These are phyloP conservation scores for Apodemia zela DNA, from an alignment of 2,888 invertebrate genomes.

Conservation along the genomic window DNA sequence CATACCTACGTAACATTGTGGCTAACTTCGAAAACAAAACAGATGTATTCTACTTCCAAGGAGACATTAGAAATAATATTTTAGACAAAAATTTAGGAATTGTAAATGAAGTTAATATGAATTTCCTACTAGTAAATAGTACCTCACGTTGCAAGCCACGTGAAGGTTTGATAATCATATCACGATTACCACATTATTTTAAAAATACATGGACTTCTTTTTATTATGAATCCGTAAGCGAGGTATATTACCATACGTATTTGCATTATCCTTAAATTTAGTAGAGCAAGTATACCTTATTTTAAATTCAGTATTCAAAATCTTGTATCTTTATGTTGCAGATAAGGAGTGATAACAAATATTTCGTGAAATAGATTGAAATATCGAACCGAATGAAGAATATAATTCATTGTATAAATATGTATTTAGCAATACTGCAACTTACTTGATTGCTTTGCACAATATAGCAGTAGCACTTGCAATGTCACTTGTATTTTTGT, in stretches of 20 bases:
- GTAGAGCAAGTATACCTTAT: slow-evolving; percentile 9
- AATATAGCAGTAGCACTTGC: too few species aligned
- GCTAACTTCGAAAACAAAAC: not conserved
- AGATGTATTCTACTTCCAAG: not conserved
- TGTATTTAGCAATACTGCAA: not conserved
- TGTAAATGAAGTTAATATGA: not conserved
- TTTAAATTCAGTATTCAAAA: slow-evolving; percentile 13
- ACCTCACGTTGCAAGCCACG: not conserved
- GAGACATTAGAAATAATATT: not conserved
- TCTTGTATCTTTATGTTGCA: not conserved
- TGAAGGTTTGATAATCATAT: slow-evolving; percentile 44
- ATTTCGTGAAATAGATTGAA: not conserved
- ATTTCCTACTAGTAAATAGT: not conserved
- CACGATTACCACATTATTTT: slow-evolving; percentile 40
- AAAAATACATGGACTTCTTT: slow-evolving; percentile 55
- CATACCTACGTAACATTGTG: not conserved
- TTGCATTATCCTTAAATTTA: slow-evolving; percentile 39
- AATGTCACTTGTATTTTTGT: too few species aligned
- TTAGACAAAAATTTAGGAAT: not conserved
- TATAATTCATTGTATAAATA: not conserved
- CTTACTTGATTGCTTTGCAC: too few species aligned
- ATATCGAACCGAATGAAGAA: not conserved
- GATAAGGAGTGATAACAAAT: not conserved
- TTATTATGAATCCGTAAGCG: slow-evolving; percentile 59
- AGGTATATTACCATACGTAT: slow-evolving; percentile 54